Evolutionary conservation across 2,113 vertebrate genomes (phyloP).

Genomic region (Zosterops japonicus): DNA sequence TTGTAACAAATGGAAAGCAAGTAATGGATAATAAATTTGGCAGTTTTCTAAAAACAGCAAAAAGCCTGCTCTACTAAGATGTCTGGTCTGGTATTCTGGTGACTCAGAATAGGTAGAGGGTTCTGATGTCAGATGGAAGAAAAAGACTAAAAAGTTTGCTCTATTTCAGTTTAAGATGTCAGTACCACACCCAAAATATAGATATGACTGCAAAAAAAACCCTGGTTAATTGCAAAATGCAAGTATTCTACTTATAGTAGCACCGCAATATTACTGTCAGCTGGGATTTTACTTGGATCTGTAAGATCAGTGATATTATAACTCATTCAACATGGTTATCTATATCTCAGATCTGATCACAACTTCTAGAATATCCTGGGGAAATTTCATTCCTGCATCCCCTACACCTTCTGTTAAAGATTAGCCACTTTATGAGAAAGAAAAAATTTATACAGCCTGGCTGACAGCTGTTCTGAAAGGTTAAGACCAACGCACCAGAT

Average conservation of each 20-base stretch:
- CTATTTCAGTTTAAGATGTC: constrained; percentile 19
- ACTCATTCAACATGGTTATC: constrained; percentile 44
- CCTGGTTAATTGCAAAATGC: constrained; percentile 6
- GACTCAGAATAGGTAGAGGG: constrained; percentile 9
- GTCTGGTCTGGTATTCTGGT: background rate
- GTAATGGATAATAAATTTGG: background rate
- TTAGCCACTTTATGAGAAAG: background rate
- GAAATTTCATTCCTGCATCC: constrained; percentile 45
- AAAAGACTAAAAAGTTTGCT: constrained; percentile 4
- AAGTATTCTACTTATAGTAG: background rate
- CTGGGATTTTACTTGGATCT: background rate
- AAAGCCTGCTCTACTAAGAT: background rate
- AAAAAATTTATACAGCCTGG: too few relatives aligned
- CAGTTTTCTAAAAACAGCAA: background rate
- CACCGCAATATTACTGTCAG: background rate
- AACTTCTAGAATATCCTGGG: background rate
- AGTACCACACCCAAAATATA: background rate
- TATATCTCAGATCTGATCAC: constrained; percentile 31
- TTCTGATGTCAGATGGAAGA: constrained; percentile 17
- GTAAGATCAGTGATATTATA: constrained; percentile 23
- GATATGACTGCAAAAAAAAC: background rate
- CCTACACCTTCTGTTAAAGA: background rate
- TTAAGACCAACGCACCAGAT: background rate
- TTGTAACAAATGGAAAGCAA: background rate
- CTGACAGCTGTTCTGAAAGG: too few relatives aligned